Base-by-base conservation (phyloP, 2,797 vertebrate genomes). In the Cygnus olor region DNA sequence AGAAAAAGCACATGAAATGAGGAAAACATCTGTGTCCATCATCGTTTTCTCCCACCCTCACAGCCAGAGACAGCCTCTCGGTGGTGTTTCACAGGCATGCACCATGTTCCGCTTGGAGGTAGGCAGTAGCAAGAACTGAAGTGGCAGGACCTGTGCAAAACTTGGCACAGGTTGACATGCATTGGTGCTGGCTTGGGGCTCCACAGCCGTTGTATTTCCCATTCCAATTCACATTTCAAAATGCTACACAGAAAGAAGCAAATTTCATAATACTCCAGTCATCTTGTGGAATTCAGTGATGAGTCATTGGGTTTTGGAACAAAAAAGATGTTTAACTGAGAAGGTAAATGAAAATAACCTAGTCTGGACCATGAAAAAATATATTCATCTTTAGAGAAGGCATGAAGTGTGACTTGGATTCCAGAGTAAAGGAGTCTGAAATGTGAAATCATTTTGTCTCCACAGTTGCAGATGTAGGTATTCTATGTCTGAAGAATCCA, bases 121-220 rank as follows among this genome's bases (percentile, higher is more conserved):
- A 78, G 28, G 40, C 10, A 12, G 22, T 64, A 34, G 27, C 19
- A 11, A 18, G 60, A 21, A 58, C 14, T 0, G 1, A 0, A 6
- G 12, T 0, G 0, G 27, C 17, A 61, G 30, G 25, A 42, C 36
- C 44, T 32, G 25, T 54, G 44, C 44, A 65, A 83, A 74, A 36
- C 28, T 61, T 63, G 65, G 40, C 0, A 0, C 2, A 8, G 28
- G 60, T 47, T 1, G 0, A 19, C 19, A 6, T 6, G 19, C 22
- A 10, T 2, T 34, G 16, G 20, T 76, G 42, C n/a, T 53, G n/a
- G 22, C 32, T 1, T 22, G 6, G 32, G 25, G 14, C 21, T 63
- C 56, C 7, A 2, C 28, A n/a, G 14, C 16, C 6, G 27, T 58
- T 40, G 2, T 14, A 16, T 77, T 78, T 86, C 64, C 53, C 36